Conservation (phyloP, 2,113 vertebrate species). For the Sylvicapra grimmia region DNA sequence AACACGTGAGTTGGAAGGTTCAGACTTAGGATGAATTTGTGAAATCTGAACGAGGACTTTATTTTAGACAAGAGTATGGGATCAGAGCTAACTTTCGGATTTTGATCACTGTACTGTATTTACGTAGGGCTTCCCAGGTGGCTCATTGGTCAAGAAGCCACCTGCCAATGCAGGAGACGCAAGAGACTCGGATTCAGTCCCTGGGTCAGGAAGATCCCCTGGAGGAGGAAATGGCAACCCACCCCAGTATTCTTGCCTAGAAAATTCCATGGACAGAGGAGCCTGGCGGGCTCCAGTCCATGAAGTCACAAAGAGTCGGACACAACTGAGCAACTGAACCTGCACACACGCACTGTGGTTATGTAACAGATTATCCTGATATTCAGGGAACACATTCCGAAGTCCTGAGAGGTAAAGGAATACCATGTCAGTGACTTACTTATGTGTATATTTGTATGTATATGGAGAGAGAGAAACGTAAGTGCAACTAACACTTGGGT, state of each 20-base stretch:
- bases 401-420: neutral
- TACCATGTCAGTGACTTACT: neutral
- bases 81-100: neutral
- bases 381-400: neutral
- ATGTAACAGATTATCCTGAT: neutral
- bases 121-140: neutral
- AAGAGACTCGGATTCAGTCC: neutral
- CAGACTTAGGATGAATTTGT: neutral
- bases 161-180: neutral
- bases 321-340: neutral
- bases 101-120: neutral
- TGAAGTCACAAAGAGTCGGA: neutral
- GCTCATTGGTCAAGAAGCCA: neutral
- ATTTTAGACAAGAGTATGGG: neutral
- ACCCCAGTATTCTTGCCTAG: neutral
- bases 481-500: rapidly evolving
- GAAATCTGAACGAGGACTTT: neutral
- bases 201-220: neutral
- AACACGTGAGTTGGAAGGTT: rapidly evolving
- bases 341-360: neutral
- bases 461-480: neutral
- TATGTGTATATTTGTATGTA: rapidly evolving
- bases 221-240: neutral
- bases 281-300: neutral
- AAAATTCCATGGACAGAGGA: neutral